A percentile compares a stretch with the other conserved stretches of the same genome.
These are phyloP conservation scores for Amphipyra tragopoginis DNA, from an alignment of 2,888 invertebrate genomes.

Conservation along the genomic window DNA sequence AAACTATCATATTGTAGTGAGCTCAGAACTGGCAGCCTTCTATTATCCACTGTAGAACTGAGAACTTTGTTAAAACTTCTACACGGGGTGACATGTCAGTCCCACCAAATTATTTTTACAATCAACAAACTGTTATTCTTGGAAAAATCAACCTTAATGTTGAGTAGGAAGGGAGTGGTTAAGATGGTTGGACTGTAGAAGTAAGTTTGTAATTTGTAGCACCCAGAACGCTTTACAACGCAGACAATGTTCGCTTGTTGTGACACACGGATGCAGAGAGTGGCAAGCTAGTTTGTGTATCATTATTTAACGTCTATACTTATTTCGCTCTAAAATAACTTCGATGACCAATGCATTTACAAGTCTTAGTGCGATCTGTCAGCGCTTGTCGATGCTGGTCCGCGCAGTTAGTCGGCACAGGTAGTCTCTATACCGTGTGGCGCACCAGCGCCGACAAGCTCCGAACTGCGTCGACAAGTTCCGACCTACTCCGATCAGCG, in stretches of 20 bases:
- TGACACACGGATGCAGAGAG: conserved; percentile 15
- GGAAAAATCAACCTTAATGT: conserved; percentile 22
- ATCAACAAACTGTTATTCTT: neutral
- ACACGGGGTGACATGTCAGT: conserved; percentile 44
- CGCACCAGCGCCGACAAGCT: too few species aligned
- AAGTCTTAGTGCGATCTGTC: too few species aligned
- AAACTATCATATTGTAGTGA: conserved; percentile 51
- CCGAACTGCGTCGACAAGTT: too few species aligned
- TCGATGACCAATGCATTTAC: too few species aligned
- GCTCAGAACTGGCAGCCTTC: conserved; percentile 37
- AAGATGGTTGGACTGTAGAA: neutral
- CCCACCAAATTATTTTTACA: conserved; percentile 17
- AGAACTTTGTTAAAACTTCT: conserved; percentile 57
- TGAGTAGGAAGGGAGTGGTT: neutral
- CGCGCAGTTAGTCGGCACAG: too few species aligned
- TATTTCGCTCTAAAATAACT: too few species aligned
- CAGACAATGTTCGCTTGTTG: conserved; percentile 31
- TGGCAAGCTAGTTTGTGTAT: neutral
- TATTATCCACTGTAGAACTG: conserved; percentile 47
- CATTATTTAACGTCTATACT: too few species aligned
- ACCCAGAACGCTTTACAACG: conserved; percentile 42
- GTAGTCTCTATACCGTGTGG: too few species aligned
- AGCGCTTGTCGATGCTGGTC: too few species aligned
- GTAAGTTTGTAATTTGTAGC: conserved; percentile 28
- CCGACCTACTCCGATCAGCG: too few species aligned